Conservation (phyloP, 2,888 invertebrate species). For the Agrochola litura region DNA sequence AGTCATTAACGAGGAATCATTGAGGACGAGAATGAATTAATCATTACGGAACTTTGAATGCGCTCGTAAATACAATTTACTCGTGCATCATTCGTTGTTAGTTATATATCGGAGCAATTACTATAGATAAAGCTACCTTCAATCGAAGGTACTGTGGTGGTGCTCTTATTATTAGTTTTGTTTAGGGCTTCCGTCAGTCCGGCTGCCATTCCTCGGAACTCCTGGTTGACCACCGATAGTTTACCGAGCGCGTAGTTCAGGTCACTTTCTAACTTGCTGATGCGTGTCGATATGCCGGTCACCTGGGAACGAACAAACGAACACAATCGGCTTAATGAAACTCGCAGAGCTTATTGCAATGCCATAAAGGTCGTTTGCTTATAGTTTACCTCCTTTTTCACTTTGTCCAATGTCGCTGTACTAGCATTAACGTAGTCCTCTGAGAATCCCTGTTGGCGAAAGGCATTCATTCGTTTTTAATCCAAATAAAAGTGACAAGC, state of each 20-base stretch:
- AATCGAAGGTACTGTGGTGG: conserved; percentile 87
- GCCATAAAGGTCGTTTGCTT: conserved; percentile 44
- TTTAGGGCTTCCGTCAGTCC: conserved; percentile 94
- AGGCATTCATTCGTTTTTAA: conserved; percentile 32
- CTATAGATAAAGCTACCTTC: too few species aligned
- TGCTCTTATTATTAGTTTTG: conserved; percentile 92
- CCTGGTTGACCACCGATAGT: conserved; percentile 95
- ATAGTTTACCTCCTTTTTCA: conserved; percentile 93
- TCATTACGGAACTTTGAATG: conserved; percentile 36
- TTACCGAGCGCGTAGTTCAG: conserved; percentile 95
- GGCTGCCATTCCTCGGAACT: conserved; percentile 95
- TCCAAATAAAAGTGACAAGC: conserved; percentile 32
- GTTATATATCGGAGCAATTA: too few species aligned
- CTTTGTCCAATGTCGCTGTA: conserved; percentile 93
- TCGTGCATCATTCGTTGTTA: conserved; percentile 1
- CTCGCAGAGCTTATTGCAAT: conserved; percentile 23
- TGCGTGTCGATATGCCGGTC: conserved; percentile 93
- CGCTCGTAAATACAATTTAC: conserved; percentile 30
- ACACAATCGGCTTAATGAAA: conserved; percentile 53
- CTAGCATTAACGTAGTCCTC: conserved; percentile 95
- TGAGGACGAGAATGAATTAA: neutral
- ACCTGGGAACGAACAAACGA: conserved; percentile 88
- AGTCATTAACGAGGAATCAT: conserved; percentile 21
- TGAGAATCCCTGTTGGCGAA: conserved; percentile 92
- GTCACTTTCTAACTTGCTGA: conserved; percentile 95